Evolutionary conservation across 2,113 vertebrate species (phyloP).

Genomic region (Sinocyclocheilus grahami): DNA sequence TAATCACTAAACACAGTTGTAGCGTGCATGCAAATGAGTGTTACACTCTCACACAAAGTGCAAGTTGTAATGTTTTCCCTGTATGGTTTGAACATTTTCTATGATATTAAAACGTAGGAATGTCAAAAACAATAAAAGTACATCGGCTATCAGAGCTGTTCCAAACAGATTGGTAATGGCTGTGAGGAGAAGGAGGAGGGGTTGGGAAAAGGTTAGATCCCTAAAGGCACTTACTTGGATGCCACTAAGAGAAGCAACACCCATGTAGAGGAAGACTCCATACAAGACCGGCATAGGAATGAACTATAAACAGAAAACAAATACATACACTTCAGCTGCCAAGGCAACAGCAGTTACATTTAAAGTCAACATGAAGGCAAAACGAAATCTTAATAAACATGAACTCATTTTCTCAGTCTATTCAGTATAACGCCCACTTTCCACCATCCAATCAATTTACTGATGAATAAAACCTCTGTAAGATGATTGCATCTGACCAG

Average conservation of each 20-base stretch:
- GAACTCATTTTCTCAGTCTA: background rate
- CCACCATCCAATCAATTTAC: background rate
- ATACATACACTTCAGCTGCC: background rate
- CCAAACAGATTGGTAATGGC: no score
- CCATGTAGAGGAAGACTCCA: slow-evolving; percentile 49
- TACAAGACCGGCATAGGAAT: slow-evolving; percentile 75
- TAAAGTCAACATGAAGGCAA: background rate
- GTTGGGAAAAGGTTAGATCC: no score
- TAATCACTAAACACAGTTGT: slow-evolving; percentile 19
- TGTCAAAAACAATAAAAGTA: background rate
- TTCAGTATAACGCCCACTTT: background rate
- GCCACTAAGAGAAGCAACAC: slow-evolving; percentile 89
- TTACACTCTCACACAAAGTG: background rate
- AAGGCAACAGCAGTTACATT: background rate
- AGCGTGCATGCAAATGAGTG: slow-evolving; percentile 9
- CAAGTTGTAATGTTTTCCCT: background rate
- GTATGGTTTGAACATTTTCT: background rate
- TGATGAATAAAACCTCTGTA: background rate
- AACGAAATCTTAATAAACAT: background rate
- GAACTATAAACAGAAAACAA: slow-evolving; percentile 70
- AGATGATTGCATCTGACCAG: background rate
- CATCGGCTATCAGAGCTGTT: background rate
- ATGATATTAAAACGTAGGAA: background rate
- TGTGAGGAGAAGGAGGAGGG: no score
- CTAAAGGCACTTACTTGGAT: slow-evolving; percentile 81